phyloP scores from a whole-genome alignment of 1,140 invertebrate genomes.

The Cheumatopsyche charites region DNA sequence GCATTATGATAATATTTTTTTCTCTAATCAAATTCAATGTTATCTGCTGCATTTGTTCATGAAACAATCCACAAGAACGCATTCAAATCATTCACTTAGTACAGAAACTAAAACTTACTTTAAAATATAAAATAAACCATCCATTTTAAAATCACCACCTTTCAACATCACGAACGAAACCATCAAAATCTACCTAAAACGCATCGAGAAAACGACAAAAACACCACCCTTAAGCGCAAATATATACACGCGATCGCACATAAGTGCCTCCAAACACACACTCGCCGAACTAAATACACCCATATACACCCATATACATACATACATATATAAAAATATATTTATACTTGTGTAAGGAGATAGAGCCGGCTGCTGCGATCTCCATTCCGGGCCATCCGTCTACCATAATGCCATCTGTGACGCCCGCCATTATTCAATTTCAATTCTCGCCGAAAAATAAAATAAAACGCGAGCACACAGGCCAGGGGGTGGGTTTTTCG shows the following conservation, averaged over 20 bases:
- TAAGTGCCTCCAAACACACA: neutral
- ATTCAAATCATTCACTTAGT: no score
- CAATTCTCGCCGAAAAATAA: slow-evolving; percentile 57
- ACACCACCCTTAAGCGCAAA: slow-evolving; percentile 16
- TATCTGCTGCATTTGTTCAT: no score
- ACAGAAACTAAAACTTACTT: no score
- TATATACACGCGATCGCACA: slow-evolving; percentile 8
- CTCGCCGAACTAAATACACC: no score
- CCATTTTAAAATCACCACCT: no score
- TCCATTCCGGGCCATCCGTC: slow-evolving; percentile 60
- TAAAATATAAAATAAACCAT: no score
- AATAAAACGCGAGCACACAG: slow-evolving; percentile 41
- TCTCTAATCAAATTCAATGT: no score
- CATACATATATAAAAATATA: neutral
- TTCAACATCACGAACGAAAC: no score
- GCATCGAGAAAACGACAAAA: neutral
- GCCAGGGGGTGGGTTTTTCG: no score
- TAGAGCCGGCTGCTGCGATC: slow-evolving; percentile 52
- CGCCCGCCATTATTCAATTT: slow-evolving; percentile 61
- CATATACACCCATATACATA: neutral
- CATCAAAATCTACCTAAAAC: neutral
- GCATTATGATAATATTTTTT: no score
- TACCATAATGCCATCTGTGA: slow-evolving; percentile 62
- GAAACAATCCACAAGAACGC: no score
- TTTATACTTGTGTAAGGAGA: slow-evolving; percentile 39